phyloP scores from a whole-genome alignment of 2,888 invertebrate genomes.

The Steinernema hermaphroditum region DNA sequence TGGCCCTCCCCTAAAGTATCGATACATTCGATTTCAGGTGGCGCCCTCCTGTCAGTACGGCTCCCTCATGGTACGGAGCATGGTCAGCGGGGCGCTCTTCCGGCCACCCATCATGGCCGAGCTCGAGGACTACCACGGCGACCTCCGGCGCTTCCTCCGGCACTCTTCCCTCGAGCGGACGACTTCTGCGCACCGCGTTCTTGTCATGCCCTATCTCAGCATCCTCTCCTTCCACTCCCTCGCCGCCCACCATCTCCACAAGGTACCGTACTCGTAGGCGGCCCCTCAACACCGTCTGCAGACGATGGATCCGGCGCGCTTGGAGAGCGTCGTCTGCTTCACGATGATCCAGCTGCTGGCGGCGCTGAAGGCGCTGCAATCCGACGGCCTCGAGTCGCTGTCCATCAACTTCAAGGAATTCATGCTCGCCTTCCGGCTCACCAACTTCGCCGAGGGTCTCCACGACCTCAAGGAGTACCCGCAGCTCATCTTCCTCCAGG shows the following conservation, averaged over 20 bases:
- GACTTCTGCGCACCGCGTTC: slow-evolving; percentile 44
- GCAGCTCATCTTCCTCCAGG: slow-evolving; percentile 53
- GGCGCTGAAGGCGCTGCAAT: slow-evolving; percentile 54
- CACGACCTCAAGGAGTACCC: slow-evolving; percentile 52
- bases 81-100: slow-evolving; percentile 51
- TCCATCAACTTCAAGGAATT: slow-evolving; percentile 62
- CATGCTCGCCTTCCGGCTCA: slow-evolving; percentile 52
- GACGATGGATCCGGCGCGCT: slow-evolving; percentile 45
- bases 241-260: slow-evolving; percentile 56
- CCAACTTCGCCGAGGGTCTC: slow-evolving; percentile 40
- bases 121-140: slow-evolving; percentile 55
- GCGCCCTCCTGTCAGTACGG: slow-evolving; percentile 60
- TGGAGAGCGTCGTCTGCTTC: slow-evolving; percentile 56
- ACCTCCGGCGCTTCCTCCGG: slow-evolving; percentile 50
- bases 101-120: slow-evolving; percentile 52
- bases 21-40: slow-evolving; percentile 40
- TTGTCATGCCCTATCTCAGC: slow-evolving; percentile 56
- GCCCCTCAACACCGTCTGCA: slow-evolving; percentile 26
- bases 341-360: slow-evolving; percentile 56
- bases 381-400: slow-evolving; percentile 57
- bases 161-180: slow-evolving; percentile 50
- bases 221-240: slow-evolving; percentile 57
- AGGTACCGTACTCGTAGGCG: slow-evolving; percentile 36
- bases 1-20: neutral
- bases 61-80: slow-evolving; percentile 51